Percentiles rank a stretch among this genome's conserved stretches.
These are phyloP conservation scores for Centruroides vittatus DNA, from an alignment of 1,140 invertebrate genomes.

Conservation along the genomic window DNA sequence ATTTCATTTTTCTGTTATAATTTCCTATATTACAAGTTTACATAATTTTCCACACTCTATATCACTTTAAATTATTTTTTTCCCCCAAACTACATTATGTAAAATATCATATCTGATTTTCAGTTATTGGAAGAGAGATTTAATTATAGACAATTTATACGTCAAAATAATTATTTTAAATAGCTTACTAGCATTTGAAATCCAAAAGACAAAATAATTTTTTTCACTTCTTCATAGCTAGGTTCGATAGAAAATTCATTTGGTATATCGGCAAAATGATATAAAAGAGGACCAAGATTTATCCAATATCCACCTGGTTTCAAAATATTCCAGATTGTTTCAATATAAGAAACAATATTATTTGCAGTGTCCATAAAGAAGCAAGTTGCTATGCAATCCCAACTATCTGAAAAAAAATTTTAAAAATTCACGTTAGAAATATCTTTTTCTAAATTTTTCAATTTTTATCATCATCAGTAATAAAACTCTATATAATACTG, in stretches of 20 bases:
- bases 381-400: constrained; percentile 88
- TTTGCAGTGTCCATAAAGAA: constrained; percentile 98
- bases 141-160: too few species aligned
- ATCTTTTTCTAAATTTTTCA: too few species aligned
- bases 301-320: constrained; percentile 58
- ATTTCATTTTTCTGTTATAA: too few species aligned
- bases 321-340: constrained; percentile 82
- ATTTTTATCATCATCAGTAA: too few species aligned
- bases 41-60: too few species aligned
- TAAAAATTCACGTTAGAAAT: too few species aligned
- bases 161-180: background rate
- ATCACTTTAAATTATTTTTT: too few species aligned
- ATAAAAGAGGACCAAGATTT: constrained; percentile 83
- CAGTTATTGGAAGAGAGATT: too few species aligned
- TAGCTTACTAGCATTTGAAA: constrained; percentile 63
- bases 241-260: constrained; percentile 89
- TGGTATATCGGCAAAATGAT: constrained; percentile 82
- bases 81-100: too few species aligned
- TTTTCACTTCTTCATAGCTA: constrained; percentile 65
- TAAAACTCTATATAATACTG: too few species aligned
- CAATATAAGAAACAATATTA: constrained; percentile 88
- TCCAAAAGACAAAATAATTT: constrained; percentile 69
- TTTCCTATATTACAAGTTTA: too few species aligned
- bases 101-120: too few species aligned
- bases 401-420: constrained; percentile 39